A percentile compares a stretch with the other conserved stretches of the same genome.
phyloP scores from a whole-genome alignment of 2,113 vertebrate species.

The Tyrannus savana region DNA sequence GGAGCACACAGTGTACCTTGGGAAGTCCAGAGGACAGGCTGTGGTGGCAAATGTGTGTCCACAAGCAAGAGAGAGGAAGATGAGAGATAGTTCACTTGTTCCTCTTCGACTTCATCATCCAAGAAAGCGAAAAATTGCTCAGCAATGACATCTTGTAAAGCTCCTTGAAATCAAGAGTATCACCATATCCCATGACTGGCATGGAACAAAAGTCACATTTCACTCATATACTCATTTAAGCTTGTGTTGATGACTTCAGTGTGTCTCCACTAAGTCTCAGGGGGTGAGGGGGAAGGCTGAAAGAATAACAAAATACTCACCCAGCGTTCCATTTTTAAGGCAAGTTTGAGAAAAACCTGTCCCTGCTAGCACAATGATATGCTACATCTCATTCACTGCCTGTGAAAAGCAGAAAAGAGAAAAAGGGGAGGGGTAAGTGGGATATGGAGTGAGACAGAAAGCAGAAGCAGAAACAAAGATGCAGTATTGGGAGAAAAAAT shows the following conservation, averaged over 20 bases:
- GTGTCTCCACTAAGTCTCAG: not conserved
- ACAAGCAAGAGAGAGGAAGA: not conserved
- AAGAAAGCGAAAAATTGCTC: not conserved
- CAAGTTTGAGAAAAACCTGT: not conserved
- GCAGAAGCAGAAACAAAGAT: constrained; percentile 57
- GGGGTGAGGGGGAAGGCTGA: not conserved
- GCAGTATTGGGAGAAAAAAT: constrained; percentile 19
- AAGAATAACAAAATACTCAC: not conserved
- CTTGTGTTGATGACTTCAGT: constrained; percentile 16
- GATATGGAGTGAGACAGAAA: not conserved
- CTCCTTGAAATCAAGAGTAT: constrained; percentile 30
- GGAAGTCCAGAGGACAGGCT: not conserved
- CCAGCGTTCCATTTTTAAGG: constrained; percentile 7
- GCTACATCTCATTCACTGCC: constrained; percentile 19
- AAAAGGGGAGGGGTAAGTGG: constrained; percentile 15
- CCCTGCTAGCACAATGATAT: not conserved
- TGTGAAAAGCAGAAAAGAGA: constrained; percentile 16
- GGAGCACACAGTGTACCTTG: not conserved
- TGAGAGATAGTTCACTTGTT: not conserved
- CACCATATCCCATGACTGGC: not conserved
- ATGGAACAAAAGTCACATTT: constrained; percentile 6
- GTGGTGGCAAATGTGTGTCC: not conserved
- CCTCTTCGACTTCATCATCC: not conserved
- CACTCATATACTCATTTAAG: not conserved
- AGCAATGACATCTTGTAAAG: not conserved